phyloP scores from a whole-genome alignment of 2,888 invertebrate genomes.

The Lochmaea crataegi region DNA sequence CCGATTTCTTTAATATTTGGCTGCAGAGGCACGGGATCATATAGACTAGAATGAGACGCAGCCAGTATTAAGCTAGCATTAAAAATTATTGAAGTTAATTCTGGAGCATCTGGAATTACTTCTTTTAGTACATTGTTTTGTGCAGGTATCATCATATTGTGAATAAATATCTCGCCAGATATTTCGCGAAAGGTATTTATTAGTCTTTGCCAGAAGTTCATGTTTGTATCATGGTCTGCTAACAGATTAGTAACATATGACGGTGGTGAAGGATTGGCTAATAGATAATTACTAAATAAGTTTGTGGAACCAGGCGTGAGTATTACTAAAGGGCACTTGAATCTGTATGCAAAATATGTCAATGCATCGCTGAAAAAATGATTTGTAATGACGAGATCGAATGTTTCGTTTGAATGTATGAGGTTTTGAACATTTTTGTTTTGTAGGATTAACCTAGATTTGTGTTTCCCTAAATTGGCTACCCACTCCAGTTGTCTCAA shows the following conservation, averaged over 20 bases:
- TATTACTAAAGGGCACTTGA: slow-evolving; percentile 39
- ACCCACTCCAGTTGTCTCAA: background rate
- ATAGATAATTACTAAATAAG: slow-evolving; percentile 59
- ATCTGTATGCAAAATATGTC: slow-evolving; percentile 31
- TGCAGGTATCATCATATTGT: slow-evolving; percentile 2
- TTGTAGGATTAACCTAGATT: slow-evolving; percentile 30
- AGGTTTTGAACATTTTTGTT: slow-evolving; percentile 52
- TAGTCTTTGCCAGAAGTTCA: slow-evolving; percentile 68
- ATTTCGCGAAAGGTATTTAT: slow-evolving; percentile 63
- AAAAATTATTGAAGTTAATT: slow-evolving; percentile 50
- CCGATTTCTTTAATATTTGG: slow-evolving; percentile 71
- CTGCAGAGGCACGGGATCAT: slow-evolving; percentile 66
- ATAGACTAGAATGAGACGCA: slow-evolving; percentile 67
- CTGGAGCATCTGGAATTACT: slow-evolving; percentile 51
- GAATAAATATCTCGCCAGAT: background rate
- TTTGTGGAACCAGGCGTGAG: slow-evolving; percentile 34
- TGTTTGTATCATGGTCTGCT: slow-evolving; percentile 54
- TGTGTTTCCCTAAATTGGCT: background rate
- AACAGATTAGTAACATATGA: slow-evolving; percentile 49
- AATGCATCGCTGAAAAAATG: slow-evolving; percentile 53
- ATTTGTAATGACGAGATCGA: slow-evolving; percentile 56
- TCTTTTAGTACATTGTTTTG: slow-evolving; percentile 50
- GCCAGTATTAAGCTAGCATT: slow-evolving; percentile 55
- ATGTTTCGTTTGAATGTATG: slow-evolving; percentile 49
- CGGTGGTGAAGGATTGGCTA: slow-evolving; percentile 65